Conservation (phyloP, 2,797 vertebrate genomes). For the Coreius guichenoti region DNA sequence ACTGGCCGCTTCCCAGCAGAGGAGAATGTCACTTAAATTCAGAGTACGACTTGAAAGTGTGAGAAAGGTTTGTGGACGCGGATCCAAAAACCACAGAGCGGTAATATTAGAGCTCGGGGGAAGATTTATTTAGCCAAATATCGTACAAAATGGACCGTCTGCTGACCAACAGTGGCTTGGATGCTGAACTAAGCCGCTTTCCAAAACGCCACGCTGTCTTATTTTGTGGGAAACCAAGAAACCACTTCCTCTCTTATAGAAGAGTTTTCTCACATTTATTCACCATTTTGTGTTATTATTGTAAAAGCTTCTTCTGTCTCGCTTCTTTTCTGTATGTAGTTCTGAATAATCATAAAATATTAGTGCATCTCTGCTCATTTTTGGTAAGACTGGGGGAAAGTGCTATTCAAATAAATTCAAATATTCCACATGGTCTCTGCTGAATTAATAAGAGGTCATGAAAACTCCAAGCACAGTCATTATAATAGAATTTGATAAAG, state of each 20-base stretch:
- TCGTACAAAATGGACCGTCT: slow-evolving; percentile 49
- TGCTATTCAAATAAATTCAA: background rate
- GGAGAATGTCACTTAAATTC: slow-evolving; percentile 66
- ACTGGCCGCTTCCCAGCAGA: slow-evolving; percentile 54
- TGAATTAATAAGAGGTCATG: background rate
- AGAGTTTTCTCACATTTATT: background rate
- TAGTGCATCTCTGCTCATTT: background rate
- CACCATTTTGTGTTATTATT: background rate
- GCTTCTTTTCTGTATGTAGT: background rate
- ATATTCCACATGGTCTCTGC: background rate
- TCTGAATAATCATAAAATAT: slow-evolving; percentile 2
- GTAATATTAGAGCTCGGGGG: slow-evolving; percentile 48
- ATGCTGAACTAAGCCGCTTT: slow-evolving; percentile 50
- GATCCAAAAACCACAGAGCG: slow-evolving; percentile 39
- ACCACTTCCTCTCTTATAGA: slow-evolving; percentile 39
- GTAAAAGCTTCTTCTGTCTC: background rate
- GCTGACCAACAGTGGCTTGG: slow-evolving; percentile 45
- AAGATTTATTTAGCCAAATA: slow-evolving; percentile 58
- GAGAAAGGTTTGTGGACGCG: slow-evolving; percentile 60
- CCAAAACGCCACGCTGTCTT: slow-evolving; percentile 39
- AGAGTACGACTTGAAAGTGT: slow-evolving; percentile 53
- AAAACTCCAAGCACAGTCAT: background rate
- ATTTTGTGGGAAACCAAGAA: slow-evolving; percentile 53
- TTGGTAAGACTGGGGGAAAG: background rate
- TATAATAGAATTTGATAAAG: background rate